Evolutionary conservation across 2,113 vertebrate species (phyloP).

Genomic region (Cervus canadensis): DNA sequence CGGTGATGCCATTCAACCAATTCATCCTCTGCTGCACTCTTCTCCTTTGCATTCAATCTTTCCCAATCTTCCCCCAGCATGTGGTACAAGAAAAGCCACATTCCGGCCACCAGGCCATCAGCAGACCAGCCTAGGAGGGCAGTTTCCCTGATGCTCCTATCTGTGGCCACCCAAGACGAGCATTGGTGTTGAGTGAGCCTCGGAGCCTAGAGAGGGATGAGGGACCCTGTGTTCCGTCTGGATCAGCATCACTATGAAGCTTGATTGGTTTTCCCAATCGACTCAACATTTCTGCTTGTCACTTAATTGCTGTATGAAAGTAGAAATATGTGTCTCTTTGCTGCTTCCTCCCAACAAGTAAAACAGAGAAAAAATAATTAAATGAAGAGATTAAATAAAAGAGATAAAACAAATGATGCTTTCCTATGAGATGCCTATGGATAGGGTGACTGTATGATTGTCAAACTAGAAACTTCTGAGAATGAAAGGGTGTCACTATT

Average conservation of each 20-base stretch:
- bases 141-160: neutral
- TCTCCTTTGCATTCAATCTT: neutral
- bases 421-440: neutral
- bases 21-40: neutral
- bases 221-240: neutral
- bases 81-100: neutral
- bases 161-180: accelerated
- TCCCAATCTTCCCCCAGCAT: neutral
- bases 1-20: neutral
- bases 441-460: neutral
- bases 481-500: neutral
- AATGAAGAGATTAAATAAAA: neutral
- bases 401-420: neutral
- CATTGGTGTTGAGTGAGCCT: neutral
- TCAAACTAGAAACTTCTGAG: neutral
- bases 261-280: neutral
- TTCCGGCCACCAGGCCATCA: neutral
- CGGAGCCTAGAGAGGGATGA: neutral
- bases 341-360: neutral
- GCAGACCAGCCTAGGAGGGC: neutral
- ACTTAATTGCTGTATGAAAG: neutral
- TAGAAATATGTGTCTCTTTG: neutral
- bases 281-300: neutral
- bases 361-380: neutral
- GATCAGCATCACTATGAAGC: neutral